Conservation (phyloP, 2,888 invertebrate genomes). For the Harmothoe impar region DNA sequence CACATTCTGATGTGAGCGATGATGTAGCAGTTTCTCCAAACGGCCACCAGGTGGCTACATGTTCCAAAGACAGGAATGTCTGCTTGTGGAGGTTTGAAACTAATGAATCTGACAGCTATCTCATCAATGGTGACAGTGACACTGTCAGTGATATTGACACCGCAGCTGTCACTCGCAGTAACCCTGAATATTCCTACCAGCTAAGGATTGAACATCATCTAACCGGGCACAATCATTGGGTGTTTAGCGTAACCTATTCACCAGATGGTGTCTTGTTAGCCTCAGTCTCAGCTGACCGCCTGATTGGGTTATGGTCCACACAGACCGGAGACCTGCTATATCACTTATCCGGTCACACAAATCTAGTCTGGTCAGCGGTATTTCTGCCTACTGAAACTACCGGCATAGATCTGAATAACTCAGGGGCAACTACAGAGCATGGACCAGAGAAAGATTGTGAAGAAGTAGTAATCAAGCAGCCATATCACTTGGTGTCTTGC, state of each 20-base stretch:
- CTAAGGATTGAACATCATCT: background rate
- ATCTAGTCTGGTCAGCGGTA: background rate
- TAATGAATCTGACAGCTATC: background rate
- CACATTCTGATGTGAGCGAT: background rate
- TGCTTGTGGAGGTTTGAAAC: background rate
- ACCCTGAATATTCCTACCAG: background rate
- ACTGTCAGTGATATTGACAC: background rate
- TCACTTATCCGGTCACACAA: background rate
- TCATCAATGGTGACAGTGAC: background rate
- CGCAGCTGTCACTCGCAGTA: background rate
- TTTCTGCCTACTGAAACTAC: background rate
- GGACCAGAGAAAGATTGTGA: background rate
- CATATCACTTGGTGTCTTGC: background rate
- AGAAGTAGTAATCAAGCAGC: background rate
- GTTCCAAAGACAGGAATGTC: background rate
- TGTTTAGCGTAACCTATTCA: background rate
- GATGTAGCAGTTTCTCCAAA: background rate
- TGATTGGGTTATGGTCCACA: background rate
- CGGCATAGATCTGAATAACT: background rate
- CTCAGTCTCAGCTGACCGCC: background rate
- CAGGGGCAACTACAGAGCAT: background rate
- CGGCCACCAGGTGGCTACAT: conserved; percentile 8
- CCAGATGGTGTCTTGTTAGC: background rate
- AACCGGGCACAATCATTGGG: background rate
- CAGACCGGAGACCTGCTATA: background rate